phyloP scores from a whole-genome alignment of 2,113 vertebrate species.

The Phalacrocorax brasilianus region DNA sequence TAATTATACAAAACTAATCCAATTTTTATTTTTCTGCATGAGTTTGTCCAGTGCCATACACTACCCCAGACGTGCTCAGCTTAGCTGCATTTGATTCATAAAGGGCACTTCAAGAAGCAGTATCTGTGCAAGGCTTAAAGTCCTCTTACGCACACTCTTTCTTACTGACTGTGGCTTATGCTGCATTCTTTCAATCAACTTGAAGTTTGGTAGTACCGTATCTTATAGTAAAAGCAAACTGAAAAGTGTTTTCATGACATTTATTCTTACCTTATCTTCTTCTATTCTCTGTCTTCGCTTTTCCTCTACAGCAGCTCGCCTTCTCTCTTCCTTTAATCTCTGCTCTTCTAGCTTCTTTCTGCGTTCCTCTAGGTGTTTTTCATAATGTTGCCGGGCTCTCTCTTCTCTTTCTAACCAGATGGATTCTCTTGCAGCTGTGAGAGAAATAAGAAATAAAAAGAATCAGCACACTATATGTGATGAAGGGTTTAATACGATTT shows the following conservation, averaged over 20 bases:
- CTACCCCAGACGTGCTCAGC: background rate
- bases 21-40: background rate
- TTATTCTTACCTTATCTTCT: conserved; percentile 85
- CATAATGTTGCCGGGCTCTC: conserved; percentile 87
- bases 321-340: conserved; percentile 86
- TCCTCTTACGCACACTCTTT: background rate
- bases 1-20: background rate
- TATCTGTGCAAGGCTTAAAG: background rate
- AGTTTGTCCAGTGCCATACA: background rate
- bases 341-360: conserved; percentile 89
- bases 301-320: conserved; percentile 88
- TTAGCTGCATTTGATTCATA: background rate
- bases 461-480: background rate
- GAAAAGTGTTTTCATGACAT: background rate
- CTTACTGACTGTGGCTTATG: background rate
- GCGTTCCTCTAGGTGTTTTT: conserved; percentile 89
- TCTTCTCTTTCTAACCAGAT: conserved; percentile 90
- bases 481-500: background rate
- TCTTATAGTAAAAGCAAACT: background rate
- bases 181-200: background rate
- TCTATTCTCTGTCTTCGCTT: conserved; percentile 88
- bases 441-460: background rate
- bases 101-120: background rate
- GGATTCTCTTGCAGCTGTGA: conserved; percentile 82
- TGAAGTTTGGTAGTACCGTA: background rate